phyloP scores from a whole-genome alignment of 2,888 invertebrate genomes.

The Meteorus colon region DNA sequence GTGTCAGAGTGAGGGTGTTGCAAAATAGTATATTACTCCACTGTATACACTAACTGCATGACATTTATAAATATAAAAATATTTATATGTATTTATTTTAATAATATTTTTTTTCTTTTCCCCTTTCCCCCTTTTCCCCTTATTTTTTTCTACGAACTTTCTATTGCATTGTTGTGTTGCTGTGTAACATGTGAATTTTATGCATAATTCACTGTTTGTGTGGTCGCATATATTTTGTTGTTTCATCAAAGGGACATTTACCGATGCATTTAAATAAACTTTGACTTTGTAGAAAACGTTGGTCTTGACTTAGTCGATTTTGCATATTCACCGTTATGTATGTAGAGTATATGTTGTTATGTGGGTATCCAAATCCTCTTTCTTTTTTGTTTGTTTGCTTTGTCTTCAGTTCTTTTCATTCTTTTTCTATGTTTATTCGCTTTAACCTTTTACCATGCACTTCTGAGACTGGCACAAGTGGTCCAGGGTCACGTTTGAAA shows the following conservation, averaged over 20 bases:
- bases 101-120: constrained; percentile 1
- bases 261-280: constrained; percentile 68
- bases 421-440: constrained; percentile 30
- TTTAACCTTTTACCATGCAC: constrained; percentile 43
- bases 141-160: background rate
- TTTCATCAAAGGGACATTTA: constrained; percentile 58
- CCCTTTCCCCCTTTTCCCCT: no score
- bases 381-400: constrained; percentile 1
- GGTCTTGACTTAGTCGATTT: constrained; percentile 56
- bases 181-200: background rate
- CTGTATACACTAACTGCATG: constrained; percentile 18
- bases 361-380: constrained; percentile 9
- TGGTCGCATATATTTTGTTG: background rate
- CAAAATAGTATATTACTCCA: constrained; percentile 38
- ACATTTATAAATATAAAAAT: constrained; percentile 35
- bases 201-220: background rate
- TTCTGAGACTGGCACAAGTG: constrained; percentile 40
- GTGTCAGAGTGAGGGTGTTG: constrained; percentile 37
- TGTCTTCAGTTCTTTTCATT: constrained; percentile 23
- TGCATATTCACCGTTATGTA: constrained; percentile 58
- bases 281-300: constrained; percentile 60
- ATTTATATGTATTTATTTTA: constrained; percentile 29
- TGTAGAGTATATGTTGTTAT: background rate
- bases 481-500: constrained; percentile 34
- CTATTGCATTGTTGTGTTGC: background rate